These are phyloP conservation scores for Trachelus stipa DNA, from an alignment of 2,888 invertebrate genomes.

Conservation along the genomic window DNA sequence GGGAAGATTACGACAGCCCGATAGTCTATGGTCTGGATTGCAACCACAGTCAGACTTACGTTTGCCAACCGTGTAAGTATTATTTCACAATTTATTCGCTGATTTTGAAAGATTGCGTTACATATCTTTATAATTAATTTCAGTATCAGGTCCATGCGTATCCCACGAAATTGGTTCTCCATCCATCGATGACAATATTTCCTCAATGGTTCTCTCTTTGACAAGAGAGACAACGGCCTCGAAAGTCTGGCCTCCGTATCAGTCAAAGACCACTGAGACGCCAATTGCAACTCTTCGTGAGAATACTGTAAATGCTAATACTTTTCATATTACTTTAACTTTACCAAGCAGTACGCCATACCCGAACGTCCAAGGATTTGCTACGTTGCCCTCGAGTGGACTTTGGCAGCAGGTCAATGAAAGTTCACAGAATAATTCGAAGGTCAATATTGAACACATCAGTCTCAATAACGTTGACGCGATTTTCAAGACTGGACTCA, in stretches of 20 bases:
- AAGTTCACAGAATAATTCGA: background rate
- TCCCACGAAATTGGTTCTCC: background rate
- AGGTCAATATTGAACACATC: background rate
- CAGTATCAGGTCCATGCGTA: background rate
- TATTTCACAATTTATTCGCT: background rate
- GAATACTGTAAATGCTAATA: background rate
- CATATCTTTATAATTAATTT: background rate
- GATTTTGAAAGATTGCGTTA: background rate
- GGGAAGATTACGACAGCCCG: slow-evolving; percentile 35
- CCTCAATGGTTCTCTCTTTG: background rate
- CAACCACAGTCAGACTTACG: slow-evolving; percentile 32
- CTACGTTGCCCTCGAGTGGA: background rate
- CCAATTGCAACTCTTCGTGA: background rate
- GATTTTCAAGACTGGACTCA: background rate
- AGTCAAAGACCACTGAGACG: background rate
- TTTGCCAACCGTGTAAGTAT: slow-evolving; percentile 41
- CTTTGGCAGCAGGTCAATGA: background rate
- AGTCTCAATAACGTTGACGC: background rate
- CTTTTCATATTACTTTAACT: background rate
- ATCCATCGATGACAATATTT: background rate
- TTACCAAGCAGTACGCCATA: background rate
- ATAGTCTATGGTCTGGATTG: slow-evolving; percentile 43
- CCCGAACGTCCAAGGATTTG: background rate
- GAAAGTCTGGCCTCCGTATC: background rate
- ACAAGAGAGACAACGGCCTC: background rate